phyloP scores from a whole-genome alignment of 2,797 vertebrate genomes.

The Chloroceryle amazona region DNA sequence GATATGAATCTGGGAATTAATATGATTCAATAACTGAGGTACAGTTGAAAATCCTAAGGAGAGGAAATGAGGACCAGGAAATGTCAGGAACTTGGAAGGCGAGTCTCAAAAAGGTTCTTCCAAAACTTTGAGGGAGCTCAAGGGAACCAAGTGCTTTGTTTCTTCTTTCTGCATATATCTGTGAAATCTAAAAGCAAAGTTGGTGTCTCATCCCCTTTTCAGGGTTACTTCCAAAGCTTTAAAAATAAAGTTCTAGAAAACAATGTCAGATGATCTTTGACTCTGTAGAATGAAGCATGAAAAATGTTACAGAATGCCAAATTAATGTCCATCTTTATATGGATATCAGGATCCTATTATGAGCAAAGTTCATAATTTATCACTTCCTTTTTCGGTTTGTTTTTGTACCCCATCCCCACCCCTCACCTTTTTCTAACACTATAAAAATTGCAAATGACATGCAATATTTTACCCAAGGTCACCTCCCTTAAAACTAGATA shows the following conservation, averaged over 20 bases:
- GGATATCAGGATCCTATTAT: background rate
- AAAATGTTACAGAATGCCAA: background rate
- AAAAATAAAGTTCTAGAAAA: background rate
- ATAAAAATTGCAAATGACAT: background rate
- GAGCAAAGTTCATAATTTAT: background rate
- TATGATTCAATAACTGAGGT: background rate
- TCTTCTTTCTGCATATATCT: background rate
- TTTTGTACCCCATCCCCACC: too few relatives aligned
- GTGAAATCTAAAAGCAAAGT: background rate
- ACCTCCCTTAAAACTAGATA: background rate
- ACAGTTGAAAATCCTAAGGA: background rate
- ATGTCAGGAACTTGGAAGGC: background rate
- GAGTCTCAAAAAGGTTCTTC: background rate
- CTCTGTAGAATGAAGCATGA: background rate
- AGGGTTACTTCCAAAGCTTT: background rate
- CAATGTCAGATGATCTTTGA: background rate
- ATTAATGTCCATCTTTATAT: background rate
- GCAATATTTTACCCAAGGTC: background rate
- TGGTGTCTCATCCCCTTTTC: background rate
- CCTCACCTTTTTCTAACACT: background rate
- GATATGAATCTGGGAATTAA: background rate
- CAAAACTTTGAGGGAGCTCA: background rate
- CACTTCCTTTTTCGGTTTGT: background rate
- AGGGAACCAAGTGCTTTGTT: background rate
- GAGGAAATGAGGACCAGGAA: background rate